These are phyloP conservation scores for Hetaerina americana DNA, from an alignment of 1,140 invertebrate genomes.

Conservation along the genomic window DNA sequence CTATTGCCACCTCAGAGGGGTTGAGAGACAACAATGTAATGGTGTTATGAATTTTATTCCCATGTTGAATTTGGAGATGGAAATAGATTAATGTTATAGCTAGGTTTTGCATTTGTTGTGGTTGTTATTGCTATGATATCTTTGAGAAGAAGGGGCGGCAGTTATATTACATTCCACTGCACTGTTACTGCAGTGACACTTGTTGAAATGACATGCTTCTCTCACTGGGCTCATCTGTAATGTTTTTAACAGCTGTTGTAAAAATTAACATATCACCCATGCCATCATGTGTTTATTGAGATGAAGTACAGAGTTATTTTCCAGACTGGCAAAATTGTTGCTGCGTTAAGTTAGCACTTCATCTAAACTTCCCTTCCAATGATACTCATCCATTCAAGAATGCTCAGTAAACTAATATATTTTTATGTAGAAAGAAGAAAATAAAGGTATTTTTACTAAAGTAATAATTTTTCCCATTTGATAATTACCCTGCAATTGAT, in stretches of 20 bases:
- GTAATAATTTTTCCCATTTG: too few relatives aligned
- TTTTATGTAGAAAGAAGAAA: not conserved
- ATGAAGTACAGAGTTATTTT: not conserved
- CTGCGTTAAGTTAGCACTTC: not conserved
- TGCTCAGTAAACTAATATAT: not conserved
- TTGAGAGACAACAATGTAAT: slow-evolving; percentile 66
- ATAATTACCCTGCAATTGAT: too few relatives aligned
- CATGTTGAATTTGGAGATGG: too few relatives aligned
- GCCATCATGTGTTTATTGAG: not conserved
- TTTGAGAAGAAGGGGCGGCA: not conserved
- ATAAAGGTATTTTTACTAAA: slow-evolving; percentile 1
- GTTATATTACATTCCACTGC: not conserved
- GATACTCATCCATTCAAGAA: not conserved
- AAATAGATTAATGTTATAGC: not conserved
- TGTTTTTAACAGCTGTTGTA: not conserved
- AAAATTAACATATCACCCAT: not conserved
- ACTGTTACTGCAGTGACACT: not conserved
- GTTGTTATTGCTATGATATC: not conserved
- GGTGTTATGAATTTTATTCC: too few relatives aligned
- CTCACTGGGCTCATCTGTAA: not conserved
- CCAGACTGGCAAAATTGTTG: not conserved
- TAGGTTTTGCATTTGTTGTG: not conserved
- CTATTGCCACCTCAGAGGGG: slow-evolving; percentile 50
- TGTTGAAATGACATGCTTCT: not conserved
- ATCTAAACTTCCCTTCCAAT: not conserved